Evolutionary conservation across 2,797 vertebrate species (phyloP).

Genomic region (Tarsius wallacei): DNA sequence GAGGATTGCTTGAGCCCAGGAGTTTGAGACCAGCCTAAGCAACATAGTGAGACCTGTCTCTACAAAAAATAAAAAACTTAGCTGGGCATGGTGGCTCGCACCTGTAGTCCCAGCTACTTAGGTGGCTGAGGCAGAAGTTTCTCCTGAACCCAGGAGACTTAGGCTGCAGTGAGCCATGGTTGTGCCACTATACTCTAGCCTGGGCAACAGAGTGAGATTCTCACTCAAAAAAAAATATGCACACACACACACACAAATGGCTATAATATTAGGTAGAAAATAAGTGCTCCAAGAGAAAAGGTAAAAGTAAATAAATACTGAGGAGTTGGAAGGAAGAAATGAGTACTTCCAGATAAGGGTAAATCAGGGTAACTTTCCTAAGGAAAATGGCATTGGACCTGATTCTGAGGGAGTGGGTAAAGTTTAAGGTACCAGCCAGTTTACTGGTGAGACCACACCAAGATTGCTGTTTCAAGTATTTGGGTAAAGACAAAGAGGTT

Average conservation of each 20-base stretch:
- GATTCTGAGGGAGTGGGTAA: not conserved
- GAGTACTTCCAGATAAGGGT: not conserved
- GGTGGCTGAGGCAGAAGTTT: no score
- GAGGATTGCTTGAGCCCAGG: no score
- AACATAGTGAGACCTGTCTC: no score
- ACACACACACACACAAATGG: not conserved
- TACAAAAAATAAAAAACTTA: no score
- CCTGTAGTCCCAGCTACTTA: no score
- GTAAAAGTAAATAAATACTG: conserved; percentile 21
- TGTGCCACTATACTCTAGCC: no score
- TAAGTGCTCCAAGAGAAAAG: conserved; percentile 27
- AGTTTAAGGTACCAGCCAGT: not conserved
- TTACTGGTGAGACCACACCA: not conserved
- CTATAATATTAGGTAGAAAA: not conserved
- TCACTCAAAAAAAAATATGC: no score
- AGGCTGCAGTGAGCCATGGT: no score
- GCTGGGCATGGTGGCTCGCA: no score
- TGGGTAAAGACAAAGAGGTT: not conserved
- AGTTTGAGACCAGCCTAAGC: no score
- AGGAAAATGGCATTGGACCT: conserved; percentile 6
- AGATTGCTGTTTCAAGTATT: not conserved
- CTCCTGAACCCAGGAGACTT: no score
- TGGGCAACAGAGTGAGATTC: no score
- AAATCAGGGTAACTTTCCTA: not conserved
- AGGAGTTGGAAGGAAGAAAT: conserved; percentile 23